A percentile compares a stretch with the other conserved stretches of the same genome.
Evolutionary conservation across 35 echinoderm and acorn worm genomes (phyloP).

Genomic region (Lytechinus variegatus): DNA sequence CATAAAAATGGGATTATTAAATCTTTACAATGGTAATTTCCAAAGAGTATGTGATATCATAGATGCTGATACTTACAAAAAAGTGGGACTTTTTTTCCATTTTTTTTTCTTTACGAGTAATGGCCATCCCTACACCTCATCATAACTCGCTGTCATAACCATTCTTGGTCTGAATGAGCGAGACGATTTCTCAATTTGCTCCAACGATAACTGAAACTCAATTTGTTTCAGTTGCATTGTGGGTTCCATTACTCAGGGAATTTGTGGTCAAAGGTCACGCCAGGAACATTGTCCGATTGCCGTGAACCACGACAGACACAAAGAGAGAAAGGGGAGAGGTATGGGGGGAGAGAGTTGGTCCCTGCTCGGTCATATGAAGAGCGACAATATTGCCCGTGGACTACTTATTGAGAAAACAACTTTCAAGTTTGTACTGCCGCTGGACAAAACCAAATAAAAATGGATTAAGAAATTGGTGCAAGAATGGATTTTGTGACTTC

Average conservation of each 20-base stretch:
- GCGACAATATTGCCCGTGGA: constrained; percentile 42
- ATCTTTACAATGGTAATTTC: neutral
- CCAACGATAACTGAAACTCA: constrained; percentile 23
- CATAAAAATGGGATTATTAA: neutral
- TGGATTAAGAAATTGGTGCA: constrained; percentile 43
- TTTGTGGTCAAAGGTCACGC: constrained; percentile 20
- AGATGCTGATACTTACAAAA: neutral
- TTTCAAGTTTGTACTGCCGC: constrained; percentile 45
- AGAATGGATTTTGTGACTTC: constrained; percentile 39
- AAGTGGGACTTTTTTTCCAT: neutral
- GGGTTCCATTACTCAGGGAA: constrained; percentile 42
- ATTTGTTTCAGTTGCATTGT: constrained; percentile 57
- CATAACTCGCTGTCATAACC: neutral
- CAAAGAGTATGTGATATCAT: neutral
- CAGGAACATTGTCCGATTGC: constrained; percentile 34
- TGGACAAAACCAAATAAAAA: constrained; percentile 41
- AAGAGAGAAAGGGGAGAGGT: neutral
- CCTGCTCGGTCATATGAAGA: neutral
- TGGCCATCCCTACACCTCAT: neutral
- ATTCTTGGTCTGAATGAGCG: neutral
- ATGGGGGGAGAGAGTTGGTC: neutral
- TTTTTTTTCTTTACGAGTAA: neutral
- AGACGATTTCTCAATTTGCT: constrained; percentile 27
- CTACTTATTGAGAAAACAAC: constrained; percentile 52
- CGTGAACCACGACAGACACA: neutral